A percentile compares a stretch with the other conserved stretches of the same genome.
Conservation (phyloP, 2,888 invertebrate species). For the Ashinkailepas kermadecensis region DNA sequence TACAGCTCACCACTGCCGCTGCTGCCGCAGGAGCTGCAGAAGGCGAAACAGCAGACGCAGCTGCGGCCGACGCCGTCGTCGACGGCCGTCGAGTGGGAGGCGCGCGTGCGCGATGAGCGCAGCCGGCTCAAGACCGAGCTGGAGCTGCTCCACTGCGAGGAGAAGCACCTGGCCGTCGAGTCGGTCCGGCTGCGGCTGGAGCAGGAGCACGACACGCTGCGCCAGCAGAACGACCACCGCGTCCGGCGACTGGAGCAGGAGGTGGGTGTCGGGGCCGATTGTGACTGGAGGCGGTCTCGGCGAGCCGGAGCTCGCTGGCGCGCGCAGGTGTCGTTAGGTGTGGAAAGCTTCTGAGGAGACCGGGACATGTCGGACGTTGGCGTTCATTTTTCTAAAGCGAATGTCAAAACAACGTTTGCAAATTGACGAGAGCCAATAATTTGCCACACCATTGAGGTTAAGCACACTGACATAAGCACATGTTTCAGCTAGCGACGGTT, state of each 20-base stretch:
- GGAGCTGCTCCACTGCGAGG: slow-evolving; percentile 54
- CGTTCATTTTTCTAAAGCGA: too few relatives aligned
- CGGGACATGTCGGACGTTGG: too few relatives aligned
- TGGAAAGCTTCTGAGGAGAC: too few relatives aligned
- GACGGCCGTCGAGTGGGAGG: slow-evolving; percentile 53
- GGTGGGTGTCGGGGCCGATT: too few relatives aligned
- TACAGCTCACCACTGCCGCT: not conserved
- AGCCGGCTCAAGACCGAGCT: slow-evolving; percentile 54
- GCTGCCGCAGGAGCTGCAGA: not conserved
- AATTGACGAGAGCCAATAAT: too few relatives aligned
- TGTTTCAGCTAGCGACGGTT: not conserved
- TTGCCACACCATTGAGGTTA: too few relatives aligned
- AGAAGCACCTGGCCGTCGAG: slow-evolving; percentile 52
- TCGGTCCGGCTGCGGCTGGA: slow-evolving; percentile 51
- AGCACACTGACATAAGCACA: too few relatives aligned
- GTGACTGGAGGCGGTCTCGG: too few relatives aligned
- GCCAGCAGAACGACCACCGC: slow-evolving; percentile 50
- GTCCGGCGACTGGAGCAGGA: slow-evolving; percentile 48
- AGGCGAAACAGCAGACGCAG: not conserved
- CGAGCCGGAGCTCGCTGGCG: too few relatives aligned
- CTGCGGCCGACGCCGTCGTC: not conserved
- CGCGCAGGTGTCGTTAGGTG: too few relatives aligned
- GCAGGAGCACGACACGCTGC: slow-evolving; percentile 49
- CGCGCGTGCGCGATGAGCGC: slow-evolving; percentile 54
- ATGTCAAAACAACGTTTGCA: too few relatives aligned